These are phyloP conservation scores for Brachypteracias leptosomus DNA, from an alignment of 2,113 vertebrate genomes.

Conservation along the genomic window DNA sequence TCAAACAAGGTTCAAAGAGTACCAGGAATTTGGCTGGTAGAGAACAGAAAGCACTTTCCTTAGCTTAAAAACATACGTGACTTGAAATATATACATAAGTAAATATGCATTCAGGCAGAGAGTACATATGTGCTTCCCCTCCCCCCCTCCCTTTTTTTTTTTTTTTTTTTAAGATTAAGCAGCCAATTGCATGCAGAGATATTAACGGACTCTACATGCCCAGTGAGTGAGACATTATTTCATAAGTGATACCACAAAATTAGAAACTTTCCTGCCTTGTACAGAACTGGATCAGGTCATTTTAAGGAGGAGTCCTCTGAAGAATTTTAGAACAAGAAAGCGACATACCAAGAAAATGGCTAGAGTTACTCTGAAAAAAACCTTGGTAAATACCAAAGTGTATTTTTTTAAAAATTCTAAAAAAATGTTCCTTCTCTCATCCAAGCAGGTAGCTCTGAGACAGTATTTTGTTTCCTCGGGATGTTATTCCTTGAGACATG, in stretches of 20 bases:
- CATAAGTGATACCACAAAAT: background rate
- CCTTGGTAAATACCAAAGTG: background rate
- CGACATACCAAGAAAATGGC: background rate
- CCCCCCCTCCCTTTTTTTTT: background rate
- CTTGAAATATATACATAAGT: background rate
- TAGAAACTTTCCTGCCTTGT: background rate
- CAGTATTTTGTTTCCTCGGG: background rate
- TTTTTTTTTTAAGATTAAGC: background rate
- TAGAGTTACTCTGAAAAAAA: background rate
- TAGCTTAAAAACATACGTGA: background rate
- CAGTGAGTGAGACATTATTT: background rate
- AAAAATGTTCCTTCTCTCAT: background rate
- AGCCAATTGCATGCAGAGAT: slow-evolving; percentile 2
- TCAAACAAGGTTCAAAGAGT: slow-evolving; percentile 56
- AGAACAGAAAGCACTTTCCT: slow-evolving; percentile 41
- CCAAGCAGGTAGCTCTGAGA: background rate
- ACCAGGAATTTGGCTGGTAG: slow-evolving; percentile 32
- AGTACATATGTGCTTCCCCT: background rate
- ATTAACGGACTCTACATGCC: slow-evolving; percentile 12
- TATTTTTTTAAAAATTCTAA: background rate
- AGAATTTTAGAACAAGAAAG: background rate
- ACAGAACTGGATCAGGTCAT: background rate
- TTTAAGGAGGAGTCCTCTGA: background rate
- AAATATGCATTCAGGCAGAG: background rate
- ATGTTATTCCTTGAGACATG: background rate